Evolutionary conservation across 2,113 vertebrate species (phyloP), one percentile per base, ranked within the genome.

Genomic region (Hippoglossus stenolepis): DNA sequence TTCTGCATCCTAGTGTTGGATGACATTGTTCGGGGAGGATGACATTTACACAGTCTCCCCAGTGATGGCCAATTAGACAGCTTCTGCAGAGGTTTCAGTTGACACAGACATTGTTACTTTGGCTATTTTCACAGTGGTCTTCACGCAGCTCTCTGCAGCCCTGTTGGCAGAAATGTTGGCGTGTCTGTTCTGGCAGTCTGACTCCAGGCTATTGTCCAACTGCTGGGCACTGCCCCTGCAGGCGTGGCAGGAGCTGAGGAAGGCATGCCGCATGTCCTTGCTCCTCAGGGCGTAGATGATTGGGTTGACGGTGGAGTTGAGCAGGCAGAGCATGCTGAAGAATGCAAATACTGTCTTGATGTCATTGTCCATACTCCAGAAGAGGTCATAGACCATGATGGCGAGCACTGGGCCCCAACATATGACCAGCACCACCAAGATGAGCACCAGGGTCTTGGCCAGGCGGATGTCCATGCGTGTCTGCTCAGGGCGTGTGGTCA

Each of bases 111-210:
- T 99, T 83, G 98, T 99, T 86, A 98, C 97, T 98, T 98, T 99
- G 96, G 98, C 98, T 85, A 99, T 99, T 97, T 99, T 99, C 94
- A 99, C 98, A 87, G 98, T 99, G 95, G 96, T 99, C 95, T 99
- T 99, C 92, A 99, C 98, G 76, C 97, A 98, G 93, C 96, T 98
- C 87, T 99, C 97, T 0, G 98, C 97, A 4, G 97, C 98, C 92
- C 97, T 96, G 87, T 97, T 96, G 84, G 96, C 96, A 0, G 96
- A 96, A 65, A 97, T 96, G 92, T 97, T 95, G 62, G 94, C 89
- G 0, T 96, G 94, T 86, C 96, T 96, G 93, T 97, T 97, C 93
- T 96, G 96, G 94, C 95, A 98, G 95, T 99, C 98, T 5, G 98
- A 99, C 93, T 99, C 98, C 80, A 98, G 93, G 94, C 98, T 99